These are phyloP conservation scores for Scarus forsteni DNA, from an alignment of 2,797 vertebrate genomes.

Conservation along the genomic window DNA sequence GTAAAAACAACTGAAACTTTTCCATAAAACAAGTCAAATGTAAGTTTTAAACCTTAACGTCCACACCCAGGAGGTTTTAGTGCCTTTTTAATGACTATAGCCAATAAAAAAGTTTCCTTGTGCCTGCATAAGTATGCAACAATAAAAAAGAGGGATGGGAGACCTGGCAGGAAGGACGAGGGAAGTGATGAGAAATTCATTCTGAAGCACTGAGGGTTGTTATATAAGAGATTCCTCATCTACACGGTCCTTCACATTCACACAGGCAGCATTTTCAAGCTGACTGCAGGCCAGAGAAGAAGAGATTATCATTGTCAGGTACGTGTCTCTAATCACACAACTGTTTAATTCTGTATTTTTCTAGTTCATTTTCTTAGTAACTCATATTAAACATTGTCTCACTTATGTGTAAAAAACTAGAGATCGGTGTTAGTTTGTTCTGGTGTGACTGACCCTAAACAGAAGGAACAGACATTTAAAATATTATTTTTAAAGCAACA, in stretches of 20 bases:
- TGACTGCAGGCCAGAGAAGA: not conserved
- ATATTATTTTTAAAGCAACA: not conserved
- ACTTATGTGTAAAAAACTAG: not conserved
- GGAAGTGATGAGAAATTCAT: conserved; percentile 27
- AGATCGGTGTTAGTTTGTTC: not conserved
- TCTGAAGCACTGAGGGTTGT: conserved; percentile 15
- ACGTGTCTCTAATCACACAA: conserved; percentile 7
- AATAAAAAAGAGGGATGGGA: conserved; percentile 46
- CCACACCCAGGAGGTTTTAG: conserved; percentile 61
- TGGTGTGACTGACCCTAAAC: not conserved
- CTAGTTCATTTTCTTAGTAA: not conserved
- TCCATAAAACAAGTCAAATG: no score
- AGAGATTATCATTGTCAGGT: conserved; percentile 29
- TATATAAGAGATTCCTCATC: conserved; percentile 47
- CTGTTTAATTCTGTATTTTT: not conserved
- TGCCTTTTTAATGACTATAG: conserved; percentile 34
- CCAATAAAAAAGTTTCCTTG: conserved; percentile 55
- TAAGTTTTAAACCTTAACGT: conserved; percentile 13
- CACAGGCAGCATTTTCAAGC: conserved; percentile 1
- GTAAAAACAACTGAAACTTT: not conserved
- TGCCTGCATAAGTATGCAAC: conserved; percentile 43
- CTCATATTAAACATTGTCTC: not conserved
- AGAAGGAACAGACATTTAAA: not conserved
- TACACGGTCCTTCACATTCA: conserved; percentile 20
- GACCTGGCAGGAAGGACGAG: conserved; percentile 37